A percentile compares a stretch with the other conserved stretches of the same genome.
Evolutionary conservation across 2,888 invertebrate genomes (phyloP).

Genomic region (Deilephila elpenor): DNA sequence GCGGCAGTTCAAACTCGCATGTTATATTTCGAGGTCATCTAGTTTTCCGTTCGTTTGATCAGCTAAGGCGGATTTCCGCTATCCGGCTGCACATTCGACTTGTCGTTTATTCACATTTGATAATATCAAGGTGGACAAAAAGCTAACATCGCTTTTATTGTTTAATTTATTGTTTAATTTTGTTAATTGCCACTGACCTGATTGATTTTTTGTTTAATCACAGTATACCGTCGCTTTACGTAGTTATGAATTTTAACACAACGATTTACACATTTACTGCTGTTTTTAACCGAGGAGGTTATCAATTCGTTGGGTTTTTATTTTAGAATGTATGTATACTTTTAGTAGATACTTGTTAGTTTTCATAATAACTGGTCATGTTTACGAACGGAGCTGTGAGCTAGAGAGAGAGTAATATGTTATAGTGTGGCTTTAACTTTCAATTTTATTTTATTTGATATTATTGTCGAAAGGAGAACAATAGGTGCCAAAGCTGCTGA

Average conservation of each 20-base stretch:
- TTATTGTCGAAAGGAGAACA: too few species aligned
- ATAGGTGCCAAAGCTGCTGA: too few species aligned
- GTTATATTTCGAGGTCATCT: slow-evolving; percentile 38
- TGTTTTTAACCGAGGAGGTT: too few species aligned
- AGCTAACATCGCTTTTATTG: background rate
- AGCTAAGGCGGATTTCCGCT: slow-evolving; percentile 43
- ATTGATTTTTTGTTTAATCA: background rate
- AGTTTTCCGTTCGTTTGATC: slow-evolving; percentile 46
- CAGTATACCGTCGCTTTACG: background rate
- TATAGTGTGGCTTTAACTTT: too few species aligned
- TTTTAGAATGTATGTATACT: too few species aligned
- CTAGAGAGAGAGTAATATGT: too few species aligned
- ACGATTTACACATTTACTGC: background rate
- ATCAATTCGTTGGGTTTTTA: too few species aligned
- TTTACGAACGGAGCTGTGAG: too few species aligned
- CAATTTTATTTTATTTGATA: too few species aligned
- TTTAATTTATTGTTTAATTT: background rate
- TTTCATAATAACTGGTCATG: too few species aligned
- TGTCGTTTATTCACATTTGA: background rate
- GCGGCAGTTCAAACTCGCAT: slow-evolving; percentile 1
- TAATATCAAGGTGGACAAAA: background rate
- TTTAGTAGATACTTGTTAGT: too few species aligned
- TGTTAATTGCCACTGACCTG: background rate
- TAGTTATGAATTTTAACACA: background rate
- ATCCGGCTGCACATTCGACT: slow-evolving; percentile 14